phyloP scores from a whole-genome alignment of 1,140 invertebrate species.

The Centruroides vittatus region DNA sequence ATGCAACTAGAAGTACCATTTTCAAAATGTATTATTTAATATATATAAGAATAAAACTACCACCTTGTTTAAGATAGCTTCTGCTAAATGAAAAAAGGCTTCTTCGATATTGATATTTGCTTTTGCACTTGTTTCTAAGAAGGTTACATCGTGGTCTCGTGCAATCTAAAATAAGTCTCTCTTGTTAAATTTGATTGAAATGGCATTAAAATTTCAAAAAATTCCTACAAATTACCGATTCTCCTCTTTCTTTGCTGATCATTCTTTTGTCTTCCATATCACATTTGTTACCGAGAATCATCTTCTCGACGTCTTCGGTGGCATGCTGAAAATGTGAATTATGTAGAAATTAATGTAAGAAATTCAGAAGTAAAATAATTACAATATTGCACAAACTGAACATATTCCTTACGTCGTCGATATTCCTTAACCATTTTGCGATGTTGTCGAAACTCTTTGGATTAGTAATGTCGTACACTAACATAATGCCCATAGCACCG shows the following conservation, averaged over 20 bases:
- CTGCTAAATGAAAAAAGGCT: constrained; percentile 91
- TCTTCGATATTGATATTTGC: constrained; percentile 95
- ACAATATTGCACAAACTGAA: too few relatives aligned
- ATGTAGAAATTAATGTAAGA: too few relatives aligned
- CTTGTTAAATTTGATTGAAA: neutral
- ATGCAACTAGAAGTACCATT: too few relatives aligned
- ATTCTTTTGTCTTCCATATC: constrained; percentile 96
- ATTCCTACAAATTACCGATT: constrained; percentile 43
- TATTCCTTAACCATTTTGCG: constrained; percentile 35
- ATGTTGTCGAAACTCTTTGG: constrained; percentile 40
- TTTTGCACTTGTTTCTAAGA: constrained; percentile 98
- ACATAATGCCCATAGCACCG: constrained; percentile 41
- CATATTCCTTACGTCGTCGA: constrained; percentile 18
- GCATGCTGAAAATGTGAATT: constrained; percentile 55
- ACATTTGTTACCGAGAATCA: constrained; percentile 99
- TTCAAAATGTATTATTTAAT: too few relatives aligned
- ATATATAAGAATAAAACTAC: neutral
- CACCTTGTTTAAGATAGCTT: constrained; percentile 80
- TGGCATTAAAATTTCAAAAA: neutral
- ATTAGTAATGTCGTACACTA: constrained; percentile 40
- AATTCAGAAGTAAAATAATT: too few relatives aligned
- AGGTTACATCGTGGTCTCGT: constrained; percentile 91
- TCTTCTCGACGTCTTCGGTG: constrained; percentile 98
- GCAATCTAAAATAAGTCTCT: constrained; percentile 48
- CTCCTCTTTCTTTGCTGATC: constrained; percentile 75